Evolutionary conservation across 2,113 vertebrate species (phyloP).

Genomic region (Apodemus speciosus): DNA sequence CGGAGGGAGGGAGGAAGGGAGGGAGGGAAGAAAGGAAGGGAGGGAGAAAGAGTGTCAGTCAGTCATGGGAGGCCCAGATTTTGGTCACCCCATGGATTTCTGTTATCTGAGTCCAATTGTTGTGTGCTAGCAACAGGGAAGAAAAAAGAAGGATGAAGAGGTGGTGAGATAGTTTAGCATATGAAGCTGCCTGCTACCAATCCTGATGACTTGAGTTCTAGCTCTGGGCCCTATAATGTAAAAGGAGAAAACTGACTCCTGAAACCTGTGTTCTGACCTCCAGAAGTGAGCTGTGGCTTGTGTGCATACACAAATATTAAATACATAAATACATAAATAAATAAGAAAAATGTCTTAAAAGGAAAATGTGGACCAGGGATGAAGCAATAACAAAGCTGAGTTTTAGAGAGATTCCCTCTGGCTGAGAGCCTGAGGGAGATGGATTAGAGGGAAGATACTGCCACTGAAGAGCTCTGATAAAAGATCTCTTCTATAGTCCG

Average conservation of each 20-base stretch:
- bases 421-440: not conserved
- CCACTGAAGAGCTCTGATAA: not conserved
- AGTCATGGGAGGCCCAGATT: not conserved
- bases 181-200: not conserved
- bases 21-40: not conserved
- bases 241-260: not conserved
- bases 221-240: not conserved
- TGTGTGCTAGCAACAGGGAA: constrained; percentile 3
- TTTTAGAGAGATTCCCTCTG: constrained; percentile 32
- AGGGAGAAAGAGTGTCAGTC: not conserved
- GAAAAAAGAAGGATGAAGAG: not conserved
- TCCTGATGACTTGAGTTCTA: not conserved
- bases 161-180: not conserved
- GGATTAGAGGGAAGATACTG: constrained; percentile 27
- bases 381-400: constrained; percentile 5
- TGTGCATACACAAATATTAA: not conserved
- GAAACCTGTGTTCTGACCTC: not conserved
- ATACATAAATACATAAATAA: not conserved
- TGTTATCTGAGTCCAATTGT: not conserved
- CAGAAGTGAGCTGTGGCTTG: not conserved
- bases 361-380: not conserved
- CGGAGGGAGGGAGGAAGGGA: not conserved
- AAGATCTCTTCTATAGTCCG: constrained; percentile 44
- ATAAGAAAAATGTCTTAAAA: not conserved
- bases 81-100: not conserved